phyloP scores from a whole-genome alignment of 2,113 vertebrate species.

The Copsychus sechellarum region DNA sequence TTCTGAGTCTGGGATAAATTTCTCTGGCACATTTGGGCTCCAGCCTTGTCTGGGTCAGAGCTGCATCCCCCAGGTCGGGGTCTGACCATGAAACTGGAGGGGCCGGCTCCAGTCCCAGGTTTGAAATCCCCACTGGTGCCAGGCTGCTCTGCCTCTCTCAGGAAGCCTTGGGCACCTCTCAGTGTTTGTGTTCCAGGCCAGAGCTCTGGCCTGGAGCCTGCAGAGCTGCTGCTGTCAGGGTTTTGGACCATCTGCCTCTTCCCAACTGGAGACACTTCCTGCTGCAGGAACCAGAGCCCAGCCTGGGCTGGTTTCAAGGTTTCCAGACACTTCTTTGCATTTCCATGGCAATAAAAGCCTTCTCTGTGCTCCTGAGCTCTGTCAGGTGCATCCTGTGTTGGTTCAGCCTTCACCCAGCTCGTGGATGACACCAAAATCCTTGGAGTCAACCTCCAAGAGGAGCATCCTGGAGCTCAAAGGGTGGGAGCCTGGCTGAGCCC shows the following conservation, averaged over 20 bases:
- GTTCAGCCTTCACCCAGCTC: fast-evolving
- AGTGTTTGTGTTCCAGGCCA: background rate
- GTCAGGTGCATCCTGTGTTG: background rate
- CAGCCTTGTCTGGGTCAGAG: background rate
- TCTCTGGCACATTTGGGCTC: fast-evolving
- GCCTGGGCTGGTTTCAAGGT: background rate
- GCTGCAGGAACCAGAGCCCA: background rate
- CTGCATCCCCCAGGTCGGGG: fast-evolving
- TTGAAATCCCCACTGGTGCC: background rate
- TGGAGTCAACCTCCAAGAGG: background rate
- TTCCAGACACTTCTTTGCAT: conserved; percentile 3
- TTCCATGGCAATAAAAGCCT: background rate
- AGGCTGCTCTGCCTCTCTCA: background rate
- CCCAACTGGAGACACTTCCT: background rate
- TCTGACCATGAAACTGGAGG: fast-evolving
- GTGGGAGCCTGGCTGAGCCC: background rate
- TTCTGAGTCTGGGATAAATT: background rate
- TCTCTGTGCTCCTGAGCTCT: background rate
- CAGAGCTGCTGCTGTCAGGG: conserved; percentile 4
- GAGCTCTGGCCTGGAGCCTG: background rate
- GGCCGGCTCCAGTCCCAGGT: background rate
- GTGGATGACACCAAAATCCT: background rate
- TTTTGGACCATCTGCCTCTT: background rate
- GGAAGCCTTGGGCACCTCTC: background rate
- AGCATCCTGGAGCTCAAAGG: background rate